Percentiles rank a stretch among this genome's conserved stretches.
Conservation (phyloP, 2,113 vertebrate genomes). For the Taurulus bubalis region DNA sequence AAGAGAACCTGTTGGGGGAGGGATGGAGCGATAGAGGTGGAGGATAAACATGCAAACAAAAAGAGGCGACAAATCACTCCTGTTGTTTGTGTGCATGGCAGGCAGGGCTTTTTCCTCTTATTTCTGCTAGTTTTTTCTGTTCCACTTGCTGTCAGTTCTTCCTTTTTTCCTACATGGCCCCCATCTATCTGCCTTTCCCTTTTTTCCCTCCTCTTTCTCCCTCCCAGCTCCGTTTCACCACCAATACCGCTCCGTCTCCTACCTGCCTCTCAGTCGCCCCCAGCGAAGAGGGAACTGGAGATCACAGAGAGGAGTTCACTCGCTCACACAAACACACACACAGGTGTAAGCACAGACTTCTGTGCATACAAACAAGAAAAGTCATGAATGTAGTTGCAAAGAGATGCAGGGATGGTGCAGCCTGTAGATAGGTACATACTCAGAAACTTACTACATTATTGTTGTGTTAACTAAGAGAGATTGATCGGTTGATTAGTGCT, state of each 20-base stretch:
- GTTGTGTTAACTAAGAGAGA: conserved; percentile 21
- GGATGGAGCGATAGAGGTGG: conserved; percentile 72
- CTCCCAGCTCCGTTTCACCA: conserved; percentile 59
- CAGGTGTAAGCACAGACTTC: conserved; percentile 22
- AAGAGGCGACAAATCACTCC: conserved; percentile 74
- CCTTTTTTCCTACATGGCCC: conserved; percentile 53
- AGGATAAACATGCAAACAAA: conserved; percentile 76
- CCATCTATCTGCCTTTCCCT: conserved; percentile 49
- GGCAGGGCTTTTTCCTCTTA: conserved; percentile 48
- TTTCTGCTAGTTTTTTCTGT: conserved; percentile 53
- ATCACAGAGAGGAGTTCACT: conserved; percentile 55
- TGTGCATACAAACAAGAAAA: conserved; percentile 49
- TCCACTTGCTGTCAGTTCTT: conserved; percentile 61
- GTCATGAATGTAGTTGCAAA: conserved; percentile 20
- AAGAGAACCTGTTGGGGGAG: conserved; percentile 74
- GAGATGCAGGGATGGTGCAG: conserved; percentile 20
- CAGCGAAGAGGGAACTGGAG: conserved; percentile 68
- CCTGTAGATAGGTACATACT: neutral
- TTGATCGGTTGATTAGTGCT: conserved; percentile 40
- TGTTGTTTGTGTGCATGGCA: conserved; percentile 64
- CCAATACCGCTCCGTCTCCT: conserved; percentile 60
- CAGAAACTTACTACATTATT: conserved; percentile 36
- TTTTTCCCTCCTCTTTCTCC: conserved; percentile 20
- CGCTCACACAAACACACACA: conserved; percentile 6
- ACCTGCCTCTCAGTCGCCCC: conserved; percentile 73